phyloP scores from a whole-genome alignment of 2,797 vertebrate genomes.

The Ambastaia sidthimunki region DNA sequence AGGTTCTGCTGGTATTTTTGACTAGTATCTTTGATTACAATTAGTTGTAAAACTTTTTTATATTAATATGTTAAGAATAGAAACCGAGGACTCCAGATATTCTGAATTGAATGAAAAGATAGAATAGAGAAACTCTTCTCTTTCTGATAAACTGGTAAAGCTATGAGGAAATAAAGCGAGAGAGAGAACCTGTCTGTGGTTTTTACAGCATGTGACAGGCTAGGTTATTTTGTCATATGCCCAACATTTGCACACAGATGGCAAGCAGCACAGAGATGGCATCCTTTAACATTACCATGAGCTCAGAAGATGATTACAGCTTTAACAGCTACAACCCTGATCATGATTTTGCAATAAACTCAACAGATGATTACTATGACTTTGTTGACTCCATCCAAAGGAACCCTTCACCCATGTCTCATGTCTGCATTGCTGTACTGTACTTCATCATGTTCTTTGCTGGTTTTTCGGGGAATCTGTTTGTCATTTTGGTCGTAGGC shows the following conservation, averaged over 20 bases:
- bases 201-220: constrained; percentile 39
- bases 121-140: background rate
- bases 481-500: constrained; percentile 79
- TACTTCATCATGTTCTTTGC: constrained; percentile 82
- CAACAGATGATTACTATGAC: background rate
- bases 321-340: background rate
- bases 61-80: background rate
- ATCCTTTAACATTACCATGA: constrained; percentile 12
- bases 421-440: constrained; percentile 71
- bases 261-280: constrained; percentile 43
- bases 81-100: background rate
- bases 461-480: constrained; percentile 83
- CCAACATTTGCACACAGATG: constrained; percentile 50
- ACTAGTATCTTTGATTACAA: background rate
- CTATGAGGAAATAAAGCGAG: constrained; percentile 31
- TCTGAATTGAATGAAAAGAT: background rate
- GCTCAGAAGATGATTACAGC: background rate
- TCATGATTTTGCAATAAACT: background rate
- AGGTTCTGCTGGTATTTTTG: background rate
- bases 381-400: rapidly evolving
- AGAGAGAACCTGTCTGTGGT: constrained; percentile 48
- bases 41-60: background rate
- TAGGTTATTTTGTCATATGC: constrained; percentile 37
- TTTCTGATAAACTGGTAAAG: background rate
- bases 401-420: background rate